Conservation (phyloP, 2,888 invertebrate species). For the Hymenopus coronatus region DNA sequence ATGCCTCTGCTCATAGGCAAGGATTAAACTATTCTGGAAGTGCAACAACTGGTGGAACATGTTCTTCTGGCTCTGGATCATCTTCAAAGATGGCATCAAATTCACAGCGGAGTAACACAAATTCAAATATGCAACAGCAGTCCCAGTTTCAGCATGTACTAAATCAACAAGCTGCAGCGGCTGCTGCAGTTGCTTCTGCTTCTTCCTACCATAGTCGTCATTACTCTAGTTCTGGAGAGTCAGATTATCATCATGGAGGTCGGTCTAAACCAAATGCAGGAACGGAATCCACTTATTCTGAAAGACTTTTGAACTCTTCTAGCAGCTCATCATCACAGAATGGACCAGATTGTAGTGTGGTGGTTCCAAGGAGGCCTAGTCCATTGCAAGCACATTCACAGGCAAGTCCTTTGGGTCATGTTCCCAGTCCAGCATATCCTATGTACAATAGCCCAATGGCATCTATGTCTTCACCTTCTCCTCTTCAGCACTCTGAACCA, state of each 20-base stretch:
- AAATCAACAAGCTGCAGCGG: conserved; percentile 15
- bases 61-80: conserved; percentile 6
- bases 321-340: conserved; percentile 58
- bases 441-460: conserved; percentile 83
- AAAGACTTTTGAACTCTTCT: conserved; percentile 41
- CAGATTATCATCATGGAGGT: conserved; percentile 28
- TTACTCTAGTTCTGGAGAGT: conserved; percentile 19
- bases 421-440: conserved; percentile 76
- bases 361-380: conserved; percentile 66
- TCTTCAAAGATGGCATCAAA: conserved; percentile 27
- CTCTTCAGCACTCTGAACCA: conserved; percentile 54
- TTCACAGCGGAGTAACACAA: conserved; percentile 25
- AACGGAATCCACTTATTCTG: conserved; percentile 26
- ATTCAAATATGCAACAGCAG: conserved; percentile 26
- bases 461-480: conserved; percentile 65
- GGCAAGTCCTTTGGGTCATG: conserved; percentile 70
- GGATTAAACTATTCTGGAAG: conserved; percentile 58
- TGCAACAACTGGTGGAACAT: conserved; percentile 27
- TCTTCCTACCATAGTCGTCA: conserved; percentile 28
- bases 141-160: conserved; percentile 36
- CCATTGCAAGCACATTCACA: conserved; percentile 67
- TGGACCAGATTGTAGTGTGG: conserved; percentile 65
- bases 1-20: conserved; percentile 46
- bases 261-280: conserved; percentile 8
- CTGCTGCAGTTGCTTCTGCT: not conserved